Evolutionary conservation across 2,888 invertebrate species (phyloP).

Genomic region (Cephus spinipes): DNA sequence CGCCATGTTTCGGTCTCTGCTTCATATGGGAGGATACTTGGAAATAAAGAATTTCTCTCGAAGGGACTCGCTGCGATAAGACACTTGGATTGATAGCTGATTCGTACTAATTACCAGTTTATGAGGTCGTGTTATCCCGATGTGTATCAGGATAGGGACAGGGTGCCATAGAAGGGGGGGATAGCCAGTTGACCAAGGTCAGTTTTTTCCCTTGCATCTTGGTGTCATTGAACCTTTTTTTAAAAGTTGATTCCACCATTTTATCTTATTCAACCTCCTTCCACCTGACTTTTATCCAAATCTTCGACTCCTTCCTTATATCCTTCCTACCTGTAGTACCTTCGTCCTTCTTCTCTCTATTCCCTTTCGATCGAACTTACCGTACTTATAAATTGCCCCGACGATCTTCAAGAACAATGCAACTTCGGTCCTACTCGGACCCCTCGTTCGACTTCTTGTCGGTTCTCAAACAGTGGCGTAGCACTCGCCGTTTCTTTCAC

Average conservation of each 20-base stretch:
- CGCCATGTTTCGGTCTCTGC: not conserved
- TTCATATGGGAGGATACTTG: conserved; percentile 43
- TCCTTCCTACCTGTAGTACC: not conserved
- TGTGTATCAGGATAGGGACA: not conserved
- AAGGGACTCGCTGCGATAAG: conserved; percentile 24
- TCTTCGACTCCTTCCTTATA: not conserved
- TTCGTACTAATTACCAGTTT: conserved; percentile 56
- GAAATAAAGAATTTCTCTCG: conserved; percentile 44
- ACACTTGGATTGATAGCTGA: conserved; percentile 55
- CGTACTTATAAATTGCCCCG: conserved; percentile 24
- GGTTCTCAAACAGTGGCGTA: conserved; percentile 20
- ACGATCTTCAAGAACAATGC: conserved; percentile 20
- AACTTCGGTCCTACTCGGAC: conserved; percentile 21
- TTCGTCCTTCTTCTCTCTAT: not conserved
- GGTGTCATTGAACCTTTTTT: too few species aligned
- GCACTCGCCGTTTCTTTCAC: not conserved
- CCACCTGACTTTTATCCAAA: too few species aligned
- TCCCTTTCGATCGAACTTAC: conserved; percentile 16
- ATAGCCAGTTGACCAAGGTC: too few species aligned
- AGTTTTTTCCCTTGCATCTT: too few species aligned
- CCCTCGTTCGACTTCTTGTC: conserved; percentile 20
- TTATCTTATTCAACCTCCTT: too few species aligned
- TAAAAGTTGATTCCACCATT: too few species aligned
- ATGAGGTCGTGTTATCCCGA: conserved; percentile 22
- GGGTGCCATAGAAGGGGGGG: too few species aligned